Evolutionary conservation across 1,140 invertebrate species (phyloP).

Genomic region (Aphaenogaster floridana): DNA sequence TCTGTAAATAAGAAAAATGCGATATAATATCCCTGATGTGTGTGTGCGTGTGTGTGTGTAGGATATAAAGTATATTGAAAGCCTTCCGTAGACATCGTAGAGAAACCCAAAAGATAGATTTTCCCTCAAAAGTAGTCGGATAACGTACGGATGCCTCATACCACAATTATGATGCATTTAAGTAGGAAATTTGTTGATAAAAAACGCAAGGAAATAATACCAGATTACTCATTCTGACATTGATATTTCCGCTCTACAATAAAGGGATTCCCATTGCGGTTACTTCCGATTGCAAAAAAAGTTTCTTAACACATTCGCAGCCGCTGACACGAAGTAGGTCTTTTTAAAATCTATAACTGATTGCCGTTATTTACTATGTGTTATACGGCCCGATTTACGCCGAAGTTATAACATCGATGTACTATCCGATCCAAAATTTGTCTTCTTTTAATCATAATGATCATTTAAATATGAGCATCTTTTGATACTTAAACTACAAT

Average conservation of each 20-base stretch:
- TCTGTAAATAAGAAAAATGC: background rate
- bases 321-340: too few species aligned
- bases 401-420: too few species aligned
- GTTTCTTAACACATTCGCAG: background rate
- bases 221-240: constrained; percentile 7
- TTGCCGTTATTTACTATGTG: too few species aligned
- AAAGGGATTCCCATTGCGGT: constrained; percentile 30
- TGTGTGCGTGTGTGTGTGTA: too few species aligned
- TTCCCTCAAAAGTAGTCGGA: background rate
- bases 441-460: too few species aligned
- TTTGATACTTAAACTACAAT: too few species aligned
- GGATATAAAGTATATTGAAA: background rate
- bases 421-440: too few species aligned
- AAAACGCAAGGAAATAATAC: background rate
- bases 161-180: background rate
- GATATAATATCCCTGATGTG: too few species aligned
- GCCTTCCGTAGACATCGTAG: background rate
- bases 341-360: too few species aligned
- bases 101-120: background rate
- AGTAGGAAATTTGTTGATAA: constrained; percentile 1
- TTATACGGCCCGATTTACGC: too few species aligned
- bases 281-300: constrained; percentile 8
- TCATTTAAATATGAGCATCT: too few species aligned
- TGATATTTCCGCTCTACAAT: background rate
- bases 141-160: background rate